phyloP scores from a whole-genome alignment of 2,888 invertebrate species.

The Idaea straminata region DNA sequence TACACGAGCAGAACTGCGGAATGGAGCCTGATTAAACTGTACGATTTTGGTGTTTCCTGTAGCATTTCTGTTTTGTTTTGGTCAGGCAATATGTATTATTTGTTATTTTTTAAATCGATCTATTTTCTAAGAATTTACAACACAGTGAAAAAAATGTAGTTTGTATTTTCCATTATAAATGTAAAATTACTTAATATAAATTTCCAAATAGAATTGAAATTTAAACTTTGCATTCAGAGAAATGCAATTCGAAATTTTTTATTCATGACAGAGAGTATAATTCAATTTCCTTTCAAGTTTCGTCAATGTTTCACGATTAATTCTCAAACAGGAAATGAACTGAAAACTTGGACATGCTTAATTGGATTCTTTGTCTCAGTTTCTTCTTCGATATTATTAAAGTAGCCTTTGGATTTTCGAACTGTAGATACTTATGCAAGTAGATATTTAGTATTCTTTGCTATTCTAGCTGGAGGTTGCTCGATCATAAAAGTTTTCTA shows the following conservation, averaged over 20 bases:
- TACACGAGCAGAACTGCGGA: too few species aligned
- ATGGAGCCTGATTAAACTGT: too few species aligned
- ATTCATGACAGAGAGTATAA: background rate
- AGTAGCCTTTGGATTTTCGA: background rate
- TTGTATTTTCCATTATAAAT: too few species aligned
- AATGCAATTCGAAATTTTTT: constrained; percentile 1
- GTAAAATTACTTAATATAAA: background rate
- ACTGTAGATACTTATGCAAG: background rate
- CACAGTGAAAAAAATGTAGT: too few species aligned
- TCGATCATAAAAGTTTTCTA: background rate
- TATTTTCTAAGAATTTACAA: too few species aligned
- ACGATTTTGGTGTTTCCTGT: too few species aligned
- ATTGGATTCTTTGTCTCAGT: constrained; percentile 15
- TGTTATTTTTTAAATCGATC: too few species aligned
- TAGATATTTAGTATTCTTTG: background rate
- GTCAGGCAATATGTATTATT: too few species aligned
- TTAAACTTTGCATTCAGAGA: background rate
- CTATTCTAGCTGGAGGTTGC: background rate
- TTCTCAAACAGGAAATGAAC: constrained; percentile 18
- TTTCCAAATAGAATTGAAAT: background rate
- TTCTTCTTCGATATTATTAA: constrained; percentile 7
- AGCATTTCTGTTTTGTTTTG: too few species aligned
- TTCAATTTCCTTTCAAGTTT: constrained; percentile 2
- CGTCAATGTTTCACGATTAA: constrained; percentile 21
- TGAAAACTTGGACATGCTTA: constrained; percentile 11